Percentiles rank a stretch among this genome's conserved stretches.
These are phyloP conservation scores for Urocyon cinereoargenteus DNA, from an alignment of 2,797 vertebrate species.

Conservation along the genomic window DNA sequence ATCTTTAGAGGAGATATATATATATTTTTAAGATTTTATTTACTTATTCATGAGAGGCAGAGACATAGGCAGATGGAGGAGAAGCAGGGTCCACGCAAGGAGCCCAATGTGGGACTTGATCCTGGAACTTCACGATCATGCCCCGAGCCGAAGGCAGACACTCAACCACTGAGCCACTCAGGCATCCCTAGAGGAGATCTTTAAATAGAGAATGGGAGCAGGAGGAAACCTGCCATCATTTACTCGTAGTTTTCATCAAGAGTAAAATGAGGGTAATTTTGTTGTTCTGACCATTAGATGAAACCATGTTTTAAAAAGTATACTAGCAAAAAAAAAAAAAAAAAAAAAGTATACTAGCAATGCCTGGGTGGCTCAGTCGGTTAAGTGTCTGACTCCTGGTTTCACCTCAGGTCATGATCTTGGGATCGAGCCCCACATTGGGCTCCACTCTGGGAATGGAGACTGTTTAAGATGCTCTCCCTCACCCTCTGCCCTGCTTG, in stretches of 20 bases:
- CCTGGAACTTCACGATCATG: too few species aligned
- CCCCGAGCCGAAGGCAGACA: too few species aligned
- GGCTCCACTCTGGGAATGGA: background rate
- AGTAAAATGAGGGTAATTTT: background rate
- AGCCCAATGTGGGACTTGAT: too few species aligned
- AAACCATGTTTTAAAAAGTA: background rate
- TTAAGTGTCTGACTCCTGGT: background rate
- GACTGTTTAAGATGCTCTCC: background rate
- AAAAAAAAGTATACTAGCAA: background rate
- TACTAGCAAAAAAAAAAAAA: background rate
- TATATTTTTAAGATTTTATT: too few species aligned
- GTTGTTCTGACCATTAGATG: background rate
- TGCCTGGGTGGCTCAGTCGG: background rate
- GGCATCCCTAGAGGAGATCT: background rate
- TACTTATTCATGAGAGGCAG: too few species aligned
- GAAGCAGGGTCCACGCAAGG: too few species aligned
- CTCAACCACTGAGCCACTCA: too few species aligned
- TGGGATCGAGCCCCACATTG: background rate
- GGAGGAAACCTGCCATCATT: background rate
- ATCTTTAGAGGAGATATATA: background rate
- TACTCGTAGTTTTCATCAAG: background rate
- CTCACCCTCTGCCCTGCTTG: background rate
- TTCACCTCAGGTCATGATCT: background rate
- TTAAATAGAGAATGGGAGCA: conserved; percentile 18
- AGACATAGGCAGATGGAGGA: too few species aligned